These are phyloP conservation scores for Stichopus chloronotus DNA, from an alignment of 35 echinoderm and acorn worm species.

Conservation along the genomic window DNA sequence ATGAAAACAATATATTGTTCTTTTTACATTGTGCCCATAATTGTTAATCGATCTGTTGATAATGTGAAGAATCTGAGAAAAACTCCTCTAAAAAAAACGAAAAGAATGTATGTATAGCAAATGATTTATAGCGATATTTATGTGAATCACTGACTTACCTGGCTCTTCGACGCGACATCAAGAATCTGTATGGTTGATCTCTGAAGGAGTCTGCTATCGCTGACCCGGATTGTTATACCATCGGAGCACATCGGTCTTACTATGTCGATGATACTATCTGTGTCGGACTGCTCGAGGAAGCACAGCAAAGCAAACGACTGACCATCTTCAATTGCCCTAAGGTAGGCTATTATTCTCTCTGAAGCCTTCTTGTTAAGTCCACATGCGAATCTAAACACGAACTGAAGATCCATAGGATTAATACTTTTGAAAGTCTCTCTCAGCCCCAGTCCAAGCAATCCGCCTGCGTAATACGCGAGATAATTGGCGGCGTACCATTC, in stretches of 20 bases:
- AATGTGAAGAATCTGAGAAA: no score
- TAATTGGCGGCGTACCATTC: slow-evolving; percentile 35
- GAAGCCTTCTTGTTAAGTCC: slow-evolving; percentile 15
- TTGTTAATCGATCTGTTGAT: no score
- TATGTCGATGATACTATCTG: neutral
- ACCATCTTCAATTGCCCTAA: neutral
- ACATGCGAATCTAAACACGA: slow-evolving; percentile 27
- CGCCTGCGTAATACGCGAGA: neutral
- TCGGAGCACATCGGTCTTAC: neutral
- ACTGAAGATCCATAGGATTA: slow-evolving; percentile 6
- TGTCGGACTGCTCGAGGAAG: neutral
- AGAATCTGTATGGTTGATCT: slow-evolving; percentile 5
- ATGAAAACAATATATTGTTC: no score
- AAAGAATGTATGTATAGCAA: no score
- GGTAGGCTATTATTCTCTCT: neutral
- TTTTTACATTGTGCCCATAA: no score
- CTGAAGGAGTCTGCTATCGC: neutral
- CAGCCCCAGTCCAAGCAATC: neutral
- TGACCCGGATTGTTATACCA: neutral
- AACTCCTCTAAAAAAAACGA: no score
- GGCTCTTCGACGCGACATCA: neutral
- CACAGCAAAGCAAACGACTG: neutral
- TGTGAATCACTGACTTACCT: neutral
- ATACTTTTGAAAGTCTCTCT: neutral
- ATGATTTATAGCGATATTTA: no score